Percentiles rank a stretch among this genome's conserved stretches.
Evolutionary conservation across 1,140 invertebrate species (phyloP).

Genomic region (Procambarus clarkii): DNA sequence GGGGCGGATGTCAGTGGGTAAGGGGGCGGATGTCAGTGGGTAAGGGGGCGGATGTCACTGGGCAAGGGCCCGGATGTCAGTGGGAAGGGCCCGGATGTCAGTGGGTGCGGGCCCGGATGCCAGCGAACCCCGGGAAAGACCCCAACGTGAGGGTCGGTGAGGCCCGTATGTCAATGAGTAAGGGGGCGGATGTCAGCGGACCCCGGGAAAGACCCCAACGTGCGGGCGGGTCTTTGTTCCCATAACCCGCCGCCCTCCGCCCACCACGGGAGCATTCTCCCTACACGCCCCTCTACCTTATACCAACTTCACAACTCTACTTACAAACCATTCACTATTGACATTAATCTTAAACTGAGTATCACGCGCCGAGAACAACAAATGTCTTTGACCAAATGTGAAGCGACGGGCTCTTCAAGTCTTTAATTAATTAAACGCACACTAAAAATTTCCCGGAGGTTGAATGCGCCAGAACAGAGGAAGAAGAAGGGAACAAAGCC

Average conservation of each 20-base stretch:
- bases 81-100: background rate
- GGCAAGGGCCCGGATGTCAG: too few species aligned
- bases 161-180: too few species aligned
- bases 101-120: too few species aligned
- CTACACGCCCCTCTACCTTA: background rate
- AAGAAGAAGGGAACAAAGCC: background rate
- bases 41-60: too few species aligned
- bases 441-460: background rate
- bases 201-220: background rate
- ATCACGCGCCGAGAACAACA: background rate
- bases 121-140: too few species aligned
- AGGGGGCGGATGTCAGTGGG: too few species aligned
- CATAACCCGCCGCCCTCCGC: background rate
- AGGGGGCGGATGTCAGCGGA: too few species aligned
- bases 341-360: background rate
- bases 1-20: too few species aligned
- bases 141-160: background rate
- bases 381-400: background rate
- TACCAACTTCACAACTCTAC: background rate
- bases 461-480: background rate
- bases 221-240: background rate
- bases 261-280: background rate
- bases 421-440: background rate
- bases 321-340: background rate
- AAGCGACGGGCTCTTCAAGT: background rate